Percentiles rank a stretch among this genome's conserved stretches.
These are phyloP conservation scores for Rhinolophus ferrumequinum DNA, from an alignment of 2,113 vertebrate species.

Conservation along the genomic window DNA sequence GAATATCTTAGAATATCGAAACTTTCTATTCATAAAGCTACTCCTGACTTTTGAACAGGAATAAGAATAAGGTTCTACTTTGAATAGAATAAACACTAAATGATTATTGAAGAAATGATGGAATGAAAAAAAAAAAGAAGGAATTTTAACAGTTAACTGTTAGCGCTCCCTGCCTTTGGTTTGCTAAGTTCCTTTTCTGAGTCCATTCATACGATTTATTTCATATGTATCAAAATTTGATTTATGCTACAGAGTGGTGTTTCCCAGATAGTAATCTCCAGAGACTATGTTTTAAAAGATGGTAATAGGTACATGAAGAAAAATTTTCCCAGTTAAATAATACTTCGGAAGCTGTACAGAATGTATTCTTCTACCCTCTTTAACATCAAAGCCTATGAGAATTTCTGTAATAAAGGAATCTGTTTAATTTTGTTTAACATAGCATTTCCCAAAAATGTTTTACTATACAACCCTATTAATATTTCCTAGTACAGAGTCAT, in stretches of 20 bases:
- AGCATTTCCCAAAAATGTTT: constrained; percentile 41
- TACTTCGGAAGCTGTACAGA: constrained; percentile 13
- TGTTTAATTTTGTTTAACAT: constrained; percentile 33
- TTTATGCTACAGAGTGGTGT: background rate
- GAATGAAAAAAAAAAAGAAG: constrained; percentile 1
- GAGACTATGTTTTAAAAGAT: background rate
- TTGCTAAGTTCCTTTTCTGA: background rate
- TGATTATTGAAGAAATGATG: background rate
- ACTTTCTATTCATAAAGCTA: constrained; percentile 44
- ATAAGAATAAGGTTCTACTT: background rate
- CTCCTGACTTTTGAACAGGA: background rate
- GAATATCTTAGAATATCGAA: constrained; percentile 45
- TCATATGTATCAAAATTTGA: background rate
- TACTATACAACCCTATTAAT: background rate
- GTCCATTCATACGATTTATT: background rate
- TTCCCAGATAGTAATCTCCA: constrained; percentile 19
- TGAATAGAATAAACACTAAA: constrained; percentile 43
- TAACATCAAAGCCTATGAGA: constrained; percentile 1
- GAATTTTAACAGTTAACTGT: background rate
- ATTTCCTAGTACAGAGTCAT: background rate
- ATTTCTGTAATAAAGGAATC: constrained; percentile 36
- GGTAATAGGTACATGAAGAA: background rate
- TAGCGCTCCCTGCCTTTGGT: background rate
- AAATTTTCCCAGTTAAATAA: constrained; percentile 17
- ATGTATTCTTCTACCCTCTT: background rate